Base-by-base conservation (phyloP, 2,797 vertebrate species). In the Eleutherodactylus coqui region DNA sequence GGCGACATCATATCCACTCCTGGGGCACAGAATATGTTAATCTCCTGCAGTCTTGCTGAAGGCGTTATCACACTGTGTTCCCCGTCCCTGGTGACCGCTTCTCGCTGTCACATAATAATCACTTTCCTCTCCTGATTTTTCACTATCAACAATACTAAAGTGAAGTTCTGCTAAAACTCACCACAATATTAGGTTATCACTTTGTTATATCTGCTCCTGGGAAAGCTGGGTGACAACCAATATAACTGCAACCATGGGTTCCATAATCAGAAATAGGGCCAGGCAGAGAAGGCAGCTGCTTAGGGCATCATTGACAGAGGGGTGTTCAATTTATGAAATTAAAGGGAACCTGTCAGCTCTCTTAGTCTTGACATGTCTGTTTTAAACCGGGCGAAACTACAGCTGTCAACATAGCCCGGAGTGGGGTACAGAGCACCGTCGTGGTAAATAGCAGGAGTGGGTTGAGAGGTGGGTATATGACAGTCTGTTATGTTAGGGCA, bases 31-130 rank as follows among this genome's bases (percentile, higher is more conserved):
- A 78, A 67, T 84, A 64, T 77, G 73, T 29, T 78, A 67, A 69
- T 76, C 32, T 32, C 51, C 41, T 38, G 29, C 13, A 51, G 75
- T 51, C 83, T 77, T 49, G 75, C 83, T 78, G 45, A 34, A 78
- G 75, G 83, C 75, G 51, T 69, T 84, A 47, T 51, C 32, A 34
- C 43, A 29, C 29, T n/a, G 27, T 75, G 55, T 45, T 36, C 53
- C 16, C 27, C 7, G 72, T 83, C 82, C 53, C 51, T 4, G 49
- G 47, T 3, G 69, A 58, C 10, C 81, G 36, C n/a, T 55, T 58
- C 62, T 51, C 11, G 16, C 78, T 80, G 78, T 72, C 64, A 38
- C 64, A 82, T 43, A 45, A 83, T 83, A 83, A 75, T 75, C 49
- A 75, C 58, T 58, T 75, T 21, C 53, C 38, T 72, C 7, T 17